phyloP scores from a whole-genome alignment of 2,113 vertebrate species.

The Scatophagus argus region DNA sequence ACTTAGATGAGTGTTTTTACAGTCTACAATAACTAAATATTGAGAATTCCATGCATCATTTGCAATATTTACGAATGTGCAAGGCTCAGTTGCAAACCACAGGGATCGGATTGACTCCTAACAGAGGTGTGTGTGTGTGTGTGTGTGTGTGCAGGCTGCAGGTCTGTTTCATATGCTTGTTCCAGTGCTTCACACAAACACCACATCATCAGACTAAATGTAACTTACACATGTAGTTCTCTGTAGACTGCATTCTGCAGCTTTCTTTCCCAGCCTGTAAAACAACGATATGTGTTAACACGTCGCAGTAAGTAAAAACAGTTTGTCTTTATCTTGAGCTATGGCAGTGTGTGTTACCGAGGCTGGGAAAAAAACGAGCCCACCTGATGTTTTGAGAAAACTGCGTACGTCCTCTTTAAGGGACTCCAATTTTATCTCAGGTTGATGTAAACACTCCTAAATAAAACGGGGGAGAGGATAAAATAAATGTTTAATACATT shows the following conservation, averaged over 20 bases:
- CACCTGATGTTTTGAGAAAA: slow-evolving; percentile 93
- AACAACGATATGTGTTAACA: not conserved
- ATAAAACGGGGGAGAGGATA: not conserved
- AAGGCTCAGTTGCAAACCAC: not conserved
- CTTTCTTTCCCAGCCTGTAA: slow-evolving; percentile 95
- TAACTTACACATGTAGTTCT: slow-evolving; percentile 92
- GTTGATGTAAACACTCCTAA: slow-evolving; percentile 92
- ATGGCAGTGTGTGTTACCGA: not conserved
- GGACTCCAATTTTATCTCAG: slow-evolving; percentile 93
- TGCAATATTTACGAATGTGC: not conserved
- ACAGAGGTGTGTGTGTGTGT: not conserved
- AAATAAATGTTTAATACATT: not conserved
- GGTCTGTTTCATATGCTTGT: not conserved
- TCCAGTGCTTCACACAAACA: not conserved
- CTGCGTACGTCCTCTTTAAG: slow-evolving; percentile 94
- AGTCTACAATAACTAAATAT: not conserved
- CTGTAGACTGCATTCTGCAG: slow-evolving; percentile 98
- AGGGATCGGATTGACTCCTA: not conserved
- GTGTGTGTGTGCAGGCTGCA: too few relatives aligned
- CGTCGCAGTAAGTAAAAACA: not conserved
- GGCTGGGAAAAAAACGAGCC: not conserved
- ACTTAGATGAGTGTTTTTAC: not conserved
- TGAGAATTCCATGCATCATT: not conserved
- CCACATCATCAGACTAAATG: not conserved
- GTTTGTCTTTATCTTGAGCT: not conserved